Evolutionary conservation across 2,888 invertebrate genomes (phyloP), one percentile per base, ranked within the genome.

Genomic region (Dilophus febrilis): DNA sequence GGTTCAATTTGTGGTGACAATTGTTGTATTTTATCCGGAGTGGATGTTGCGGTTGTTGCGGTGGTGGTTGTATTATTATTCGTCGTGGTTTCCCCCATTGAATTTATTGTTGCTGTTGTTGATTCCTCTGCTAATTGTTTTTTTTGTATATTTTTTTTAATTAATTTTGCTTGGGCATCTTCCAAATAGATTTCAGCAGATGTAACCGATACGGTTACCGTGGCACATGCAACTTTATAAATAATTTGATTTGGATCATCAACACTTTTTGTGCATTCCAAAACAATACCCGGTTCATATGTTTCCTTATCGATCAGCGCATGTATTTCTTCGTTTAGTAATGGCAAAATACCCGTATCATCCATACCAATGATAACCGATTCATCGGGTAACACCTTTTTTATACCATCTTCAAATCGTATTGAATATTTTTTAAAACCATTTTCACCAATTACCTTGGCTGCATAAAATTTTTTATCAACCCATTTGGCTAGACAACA

Each of bases 401-500:
- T 65, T 35, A 71, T 69, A 0, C 73, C 74, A 50, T 77, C 77
- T 39, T 74, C 72, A 47, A 77, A 77, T 53, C 70, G 58, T 28
- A 77, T 71, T 46, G 69, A 59, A 55, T 71, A 76, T 49, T 75
- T 75, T 19, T 68, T 68, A 0, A 64, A 66, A 37, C 71, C 67
- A 0, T 68, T 66, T 36, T 69, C 69, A 46, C 68, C 69, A 10
- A 64, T 54, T 0, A 77, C 70, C 52, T 59, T 68, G 0, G 75
- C 77, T 0, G 76, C 73, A 48, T 77, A 78, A 47, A 74, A 77
- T 44, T 72, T 68, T 49, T 71, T 74, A 51, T 77, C 76, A 0
- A 71, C 69, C 77, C 77, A 77, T 53, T 72, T 73, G 1, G 77
- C 77, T 47, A 77, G 64, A 0, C 75, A 75, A 19, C 53, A 48